Base-by-base conservation (phyloP, 2,888 invertebrate genomes). In the Conops quadrifasciatus region DNA sequence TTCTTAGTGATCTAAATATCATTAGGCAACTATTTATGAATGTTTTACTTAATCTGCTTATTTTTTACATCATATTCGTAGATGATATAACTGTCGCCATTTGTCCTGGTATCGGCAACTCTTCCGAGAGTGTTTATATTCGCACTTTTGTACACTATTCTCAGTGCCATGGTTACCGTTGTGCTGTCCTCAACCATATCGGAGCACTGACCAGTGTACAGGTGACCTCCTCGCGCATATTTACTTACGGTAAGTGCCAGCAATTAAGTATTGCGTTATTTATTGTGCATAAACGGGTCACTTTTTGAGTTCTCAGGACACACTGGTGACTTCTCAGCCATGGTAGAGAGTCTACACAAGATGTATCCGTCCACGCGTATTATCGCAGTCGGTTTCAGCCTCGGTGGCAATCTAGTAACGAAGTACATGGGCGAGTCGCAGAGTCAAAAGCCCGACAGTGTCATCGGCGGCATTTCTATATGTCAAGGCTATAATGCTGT, bases 401-500 rank as follows among this genome's bases (percentile, higher is more conserved):
- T 97, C 84, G 97, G 97, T 59, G 97, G 94, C 28, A 97, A 97
- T 87, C 88, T 97, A 75, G 91, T 97, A 58, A 92, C 95, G n/a
- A 96, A 96, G 85, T 97, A 96, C 84, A 88, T 97, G 83, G 96
- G 96, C 49, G 95, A 96, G 86, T 84, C 84, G 49, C 89, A 90
- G 21, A 86, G 88, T 75, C 88, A 88, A 74, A 89, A 90, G 77
- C 89, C 92, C 1, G 78, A 87, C 19, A 91, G 91, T 81, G 91
- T 97, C 71, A 91, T 96, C 78, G 95, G 95, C 67, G 97, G 92
- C 36, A 91, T 97, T 79, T 96, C 96, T 45, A 93, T 97, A 81
- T 96, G 97, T 83, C 97, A 97, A 87, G 97, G 97, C 79, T 97
- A 97, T 85, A 94, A 95, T 85, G 95, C 95, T 58, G 91, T 93